Evolutionary conservation across 1,140 invertebrate species (phyloP).

Genomic region (Phthorimaea operculella): DNA sequence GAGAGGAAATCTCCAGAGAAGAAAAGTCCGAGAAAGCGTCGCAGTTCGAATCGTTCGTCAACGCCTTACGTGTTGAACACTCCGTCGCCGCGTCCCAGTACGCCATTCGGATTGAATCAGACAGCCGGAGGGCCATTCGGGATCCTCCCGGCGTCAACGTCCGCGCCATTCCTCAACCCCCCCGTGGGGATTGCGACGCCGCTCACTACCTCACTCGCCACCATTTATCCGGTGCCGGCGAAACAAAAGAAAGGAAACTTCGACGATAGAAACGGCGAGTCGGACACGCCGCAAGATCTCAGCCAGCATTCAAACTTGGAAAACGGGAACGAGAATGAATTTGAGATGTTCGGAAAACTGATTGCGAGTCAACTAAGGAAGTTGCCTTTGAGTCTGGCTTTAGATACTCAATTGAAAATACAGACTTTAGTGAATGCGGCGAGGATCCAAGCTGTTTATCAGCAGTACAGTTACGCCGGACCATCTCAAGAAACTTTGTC

Average conservation of each 20-base stretch:
- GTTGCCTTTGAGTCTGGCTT: constrained; percentile 54
- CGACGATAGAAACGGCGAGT: constrained; percentile 40
- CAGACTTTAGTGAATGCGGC: constrained; percentile 62
- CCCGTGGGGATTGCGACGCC: constrained; percentile 57
- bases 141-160: constrained; percentile 45
- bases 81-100: constrained; percentile 55
- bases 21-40: constrained; percentile 56
- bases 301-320: constrained; percentile 58
- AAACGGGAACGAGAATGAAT: constrained; percentile 58
- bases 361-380: constrained; percentile 59
- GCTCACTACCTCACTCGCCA: constrained; percentile 51
- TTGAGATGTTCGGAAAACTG: constrained; percentile 63
- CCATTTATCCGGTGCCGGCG: constrained; percentile 51
- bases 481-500: constrained; percentile 57
- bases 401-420: constrained; percentile 61
- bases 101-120: constrained; percentile 51
- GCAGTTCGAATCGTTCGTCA: constrained; percentile 55
- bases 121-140: constrained; percentile 39
- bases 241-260: constrained; percentile 54
- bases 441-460: constrained; percentile 59
- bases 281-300: constrained; percentile 52
- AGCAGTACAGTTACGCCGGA: constrained; percentile 59
- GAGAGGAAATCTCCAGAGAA: constrained; percentile 59
- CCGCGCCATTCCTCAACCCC: constrained; percentile 50
- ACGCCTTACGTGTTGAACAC: constrained; percentile 64